phyloP scores from a whole-genome alignment of 1,140 invertebrate genomes.

The Hylaeus anthracinus region DNA sequence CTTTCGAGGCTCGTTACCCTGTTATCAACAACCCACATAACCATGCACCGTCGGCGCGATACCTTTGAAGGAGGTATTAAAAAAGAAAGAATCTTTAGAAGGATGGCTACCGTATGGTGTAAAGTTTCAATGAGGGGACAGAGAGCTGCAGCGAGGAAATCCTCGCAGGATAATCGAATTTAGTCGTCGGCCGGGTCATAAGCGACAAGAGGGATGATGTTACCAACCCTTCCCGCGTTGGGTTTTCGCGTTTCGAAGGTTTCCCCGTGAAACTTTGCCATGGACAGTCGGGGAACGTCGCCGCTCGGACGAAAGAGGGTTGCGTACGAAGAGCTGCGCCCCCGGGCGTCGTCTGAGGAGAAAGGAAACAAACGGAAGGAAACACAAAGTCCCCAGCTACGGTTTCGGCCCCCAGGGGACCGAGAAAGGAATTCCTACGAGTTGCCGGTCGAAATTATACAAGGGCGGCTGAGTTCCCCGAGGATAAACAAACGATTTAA shows the following conservation, averaged over 20 bases:
- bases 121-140: constrained; percentile 4
- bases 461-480: not conserved
- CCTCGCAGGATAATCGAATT: constrained; percentile 44
- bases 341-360: constrained; percentile 3
- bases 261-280: constrained; percentile 20
- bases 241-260: constrained; percentile 40
- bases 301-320: not conserved
- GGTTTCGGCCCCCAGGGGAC: not conserved
- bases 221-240: constrained; percentile 19
- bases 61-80: not conserved
- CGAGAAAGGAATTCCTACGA: not conserved
- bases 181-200: constrained; percentile 22
- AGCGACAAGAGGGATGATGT: constrained; percentile 35
- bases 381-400: constrained; percentile 1
- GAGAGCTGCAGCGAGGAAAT: constrained; percentile 11
- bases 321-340: not conserved
- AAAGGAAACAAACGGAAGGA: constrained; percentile 26
- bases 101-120: constrained; percentile 13
- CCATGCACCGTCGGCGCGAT: constrained; percentile 2
- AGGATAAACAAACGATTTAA: constrained; percentile 40
- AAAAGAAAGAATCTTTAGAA: not conserved
- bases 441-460: constrained; percentile 18
- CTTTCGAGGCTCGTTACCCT: constrained; percentile 10
- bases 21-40: constrained; percentile 2
- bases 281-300: not conserved